phyloP scores from a whole-genome alignment of 2,888 invertebrate species.

The Caenorhabditis parvicauda region DNA sequence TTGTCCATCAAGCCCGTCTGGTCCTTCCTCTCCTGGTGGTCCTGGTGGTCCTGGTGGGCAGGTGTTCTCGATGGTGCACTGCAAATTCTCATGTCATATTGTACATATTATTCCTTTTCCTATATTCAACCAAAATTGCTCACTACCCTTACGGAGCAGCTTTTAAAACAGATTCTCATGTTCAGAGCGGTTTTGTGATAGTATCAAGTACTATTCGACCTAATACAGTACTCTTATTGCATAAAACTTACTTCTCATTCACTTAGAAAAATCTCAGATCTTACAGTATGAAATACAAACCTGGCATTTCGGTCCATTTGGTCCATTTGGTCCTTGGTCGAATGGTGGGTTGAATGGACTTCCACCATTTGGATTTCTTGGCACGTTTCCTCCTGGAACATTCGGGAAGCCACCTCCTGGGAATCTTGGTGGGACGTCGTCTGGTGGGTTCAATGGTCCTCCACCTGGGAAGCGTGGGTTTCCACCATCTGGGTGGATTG shows the following conservation, averaged over 20 bases:
- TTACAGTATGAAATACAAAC: too few species aligned
- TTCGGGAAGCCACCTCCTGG: too few species aligned
- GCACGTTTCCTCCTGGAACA: too few species aligned
- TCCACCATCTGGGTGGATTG: constrained; percentile 20
- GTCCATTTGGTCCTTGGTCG: constrained; percentile 5
- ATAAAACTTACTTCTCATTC: too few species aligned
- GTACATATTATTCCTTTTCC: too few species aligned
- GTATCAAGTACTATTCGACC: too few species aligned
- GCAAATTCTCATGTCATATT: too few species aligned
- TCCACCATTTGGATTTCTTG: too few species aligned
- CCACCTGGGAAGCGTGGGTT: constrained; percentile 16
- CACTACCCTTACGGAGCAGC: neutral
- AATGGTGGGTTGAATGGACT: too few species aligned
- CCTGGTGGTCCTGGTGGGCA: constrained; percentile 54
- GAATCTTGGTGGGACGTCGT: constrained; percentile 2
- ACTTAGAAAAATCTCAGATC: too few species aligned
- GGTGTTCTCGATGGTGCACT: constrained; percentile 45
- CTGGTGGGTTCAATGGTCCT: constrained; percentile 2
- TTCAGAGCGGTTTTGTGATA: too few species aligned
- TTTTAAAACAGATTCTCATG: neutral
- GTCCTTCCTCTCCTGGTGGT: constrained; percentile 33
- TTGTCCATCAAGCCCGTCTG: constrained; percentile 42
- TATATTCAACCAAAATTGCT: neutral
- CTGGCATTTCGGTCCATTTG: constrained; percentile 20
- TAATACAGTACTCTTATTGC: too few species aligned